Conservation (phyloP, 30 jellyfish, hydroid and myxozoan genomes). For the Aurelia sp. region DNA sequence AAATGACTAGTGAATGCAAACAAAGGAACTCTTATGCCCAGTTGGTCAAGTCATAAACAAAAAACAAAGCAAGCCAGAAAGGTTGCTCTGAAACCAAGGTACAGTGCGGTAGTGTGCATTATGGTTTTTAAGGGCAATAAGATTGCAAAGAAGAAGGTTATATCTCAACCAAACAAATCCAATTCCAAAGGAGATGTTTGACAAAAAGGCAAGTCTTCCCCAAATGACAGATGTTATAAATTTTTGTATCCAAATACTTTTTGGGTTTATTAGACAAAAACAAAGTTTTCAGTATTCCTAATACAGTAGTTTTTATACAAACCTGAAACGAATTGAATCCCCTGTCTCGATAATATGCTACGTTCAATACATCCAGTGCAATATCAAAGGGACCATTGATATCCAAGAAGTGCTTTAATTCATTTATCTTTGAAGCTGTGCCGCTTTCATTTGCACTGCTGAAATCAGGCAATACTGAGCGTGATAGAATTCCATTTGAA, state of each 20-base stretch:
- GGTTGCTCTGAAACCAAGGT: not conserved
- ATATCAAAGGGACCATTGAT: constrained; percentile 71
- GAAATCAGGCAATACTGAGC: constrained; percentile 5
- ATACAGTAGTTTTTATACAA: not conserved
- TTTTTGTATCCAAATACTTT: too few species aligned
- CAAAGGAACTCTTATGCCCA: too few species aligned
- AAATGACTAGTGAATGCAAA: too few species aligned
- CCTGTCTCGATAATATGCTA: constrained; percentile 58
- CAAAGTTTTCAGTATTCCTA: too few species aligned
- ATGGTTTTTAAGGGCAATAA: not conserved
- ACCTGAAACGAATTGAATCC: constrained; percentile 85
- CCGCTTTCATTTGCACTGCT: not conserved
- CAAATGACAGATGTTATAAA: too few species aligned
- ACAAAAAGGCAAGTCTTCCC: too few species aligned
- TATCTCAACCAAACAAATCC: too few species aligned
- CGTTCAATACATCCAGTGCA: constrained; percentile 62
- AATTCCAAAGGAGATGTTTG: too few species aligned
- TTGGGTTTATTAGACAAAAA: too few species aligned
- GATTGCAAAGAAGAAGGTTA: too few species aligned
- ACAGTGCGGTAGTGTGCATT: too few species aligned
- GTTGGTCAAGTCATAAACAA: too few species aligned
- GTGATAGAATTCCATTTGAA: not conserved
- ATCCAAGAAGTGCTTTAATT: constrained; percentile 34
- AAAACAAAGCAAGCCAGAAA: not conserved
- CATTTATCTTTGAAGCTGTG: not conserved